Evolutionary conservation across 2,113 vertebrate genomes (phyloP).

Genomic region (Atrichornis clamosus): DNA sequence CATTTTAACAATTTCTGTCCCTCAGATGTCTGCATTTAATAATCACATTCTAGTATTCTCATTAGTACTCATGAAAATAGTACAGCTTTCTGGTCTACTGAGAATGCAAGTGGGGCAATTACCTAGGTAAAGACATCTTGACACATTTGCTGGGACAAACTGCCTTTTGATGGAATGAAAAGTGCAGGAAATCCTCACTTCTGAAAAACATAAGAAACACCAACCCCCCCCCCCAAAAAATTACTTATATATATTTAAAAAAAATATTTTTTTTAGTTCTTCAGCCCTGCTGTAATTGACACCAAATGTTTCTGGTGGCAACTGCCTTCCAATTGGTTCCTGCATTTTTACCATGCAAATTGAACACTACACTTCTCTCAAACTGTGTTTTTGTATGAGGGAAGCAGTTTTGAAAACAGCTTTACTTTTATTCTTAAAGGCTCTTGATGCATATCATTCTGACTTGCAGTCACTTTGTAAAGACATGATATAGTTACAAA

Average conservation of each 20-base stretch:
- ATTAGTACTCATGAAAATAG: constrained; percentile 29
- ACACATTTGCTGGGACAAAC: constrained; percentile 18
- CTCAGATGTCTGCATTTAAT: constrained; percentile 47
- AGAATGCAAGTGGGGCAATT: constrained; percentile 40
- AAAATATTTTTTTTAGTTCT: not conserved
- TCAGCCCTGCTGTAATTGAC: constrained; percentile 21
- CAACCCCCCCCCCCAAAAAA: not conserved
- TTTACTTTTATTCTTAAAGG: not conserved
- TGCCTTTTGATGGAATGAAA: not conserved
- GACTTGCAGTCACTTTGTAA: not conserved
- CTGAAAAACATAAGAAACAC: not conserved
- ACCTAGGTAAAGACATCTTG: constrained; percentile 17
- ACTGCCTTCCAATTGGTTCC: constrained; percentile 15
- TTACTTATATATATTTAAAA: not conserved
- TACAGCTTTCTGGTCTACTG: constrained; percentile 41
- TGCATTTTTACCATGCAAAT: constrained; percentile 12
- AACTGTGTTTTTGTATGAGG: not conserved
- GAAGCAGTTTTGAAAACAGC: not conserved
- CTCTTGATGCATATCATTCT: not conserved
- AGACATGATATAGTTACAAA: not conserved
- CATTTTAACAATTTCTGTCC: constrained; percentile 13
- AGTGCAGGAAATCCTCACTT: constrained; percentile 35
- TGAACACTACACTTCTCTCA: not conserved
- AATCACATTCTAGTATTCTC: constrained; percentile 41
- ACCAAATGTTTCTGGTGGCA: constrained; percentile 52